phyloP scores from a whole-genome alignment of 2,797 vertebrate genomes.

The Silurus aristotelis region DNA sequence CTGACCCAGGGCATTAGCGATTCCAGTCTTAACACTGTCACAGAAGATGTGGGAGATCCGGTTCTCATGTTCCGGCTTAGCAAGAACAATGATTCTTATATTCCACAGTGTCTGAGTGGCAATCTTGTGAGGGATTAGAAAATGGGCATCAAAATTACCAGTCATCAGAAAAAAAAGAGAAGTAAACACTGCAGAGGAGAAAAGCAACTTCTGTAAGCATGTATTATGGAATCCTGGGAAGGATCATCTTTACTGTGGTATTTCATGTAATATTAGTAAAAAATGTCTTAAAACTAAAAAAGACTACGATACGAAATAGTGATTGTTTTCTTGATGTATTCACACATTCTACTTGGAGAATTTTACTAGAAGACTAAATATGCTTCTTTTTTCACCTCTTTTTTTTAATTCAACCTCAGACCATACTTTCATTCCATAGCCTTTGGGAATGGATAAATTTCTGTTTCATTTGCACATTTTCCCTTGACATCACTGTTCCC shows the following conservation, averaged over 20 bases:
- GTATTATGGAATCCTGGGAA: not conserved
- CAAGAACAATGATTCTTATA: slow-evolving; percentile 91
- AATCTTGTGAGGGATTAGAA: slow-evolving; percentile 72
- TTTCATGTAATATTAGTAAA: too few relatives aligned
- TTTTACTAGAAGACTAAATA: not conserved
- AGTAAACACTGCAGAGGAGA: not conserved
- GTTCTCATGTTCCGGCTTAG: slow-evolving; percentile 94
- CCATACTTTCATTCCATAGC: not conserved
- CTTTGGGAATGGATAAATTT: not conserved
- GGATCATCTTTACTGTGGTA: not conserved
- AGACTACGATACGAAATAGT: not conserved
- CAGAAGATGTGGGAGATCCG: slow-evolving; percentile 93
- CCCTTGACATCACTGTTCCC: not conserved
- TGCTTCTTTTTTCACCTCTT: not conserved
- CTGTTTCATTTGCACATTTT: not conserved
- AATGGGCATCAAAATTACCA: not conserved
- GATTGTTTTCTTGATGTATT: not conserved
- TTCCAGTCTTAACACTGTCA: slow-evolving; percentile 94
- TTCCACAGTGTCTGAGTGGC: slow-evolving; percentile 95
- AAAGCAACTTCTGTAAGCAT: not conserved
- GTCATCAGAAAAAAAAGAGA: not conserved
- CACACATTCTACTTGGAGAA: not conserved
- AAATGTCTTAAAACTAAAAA: too few relatives aligned
- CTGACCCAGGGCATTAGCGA: slow-evolving; percentile 94
- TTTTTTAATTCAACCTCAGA: not conserved